A percentile compares a stretch with the other conserved stretches of the same genome.
phyloP scores from a whole-genome alignment of 2,888 invertebrate genomes.

The Himalopsyche japonica region DNA sequence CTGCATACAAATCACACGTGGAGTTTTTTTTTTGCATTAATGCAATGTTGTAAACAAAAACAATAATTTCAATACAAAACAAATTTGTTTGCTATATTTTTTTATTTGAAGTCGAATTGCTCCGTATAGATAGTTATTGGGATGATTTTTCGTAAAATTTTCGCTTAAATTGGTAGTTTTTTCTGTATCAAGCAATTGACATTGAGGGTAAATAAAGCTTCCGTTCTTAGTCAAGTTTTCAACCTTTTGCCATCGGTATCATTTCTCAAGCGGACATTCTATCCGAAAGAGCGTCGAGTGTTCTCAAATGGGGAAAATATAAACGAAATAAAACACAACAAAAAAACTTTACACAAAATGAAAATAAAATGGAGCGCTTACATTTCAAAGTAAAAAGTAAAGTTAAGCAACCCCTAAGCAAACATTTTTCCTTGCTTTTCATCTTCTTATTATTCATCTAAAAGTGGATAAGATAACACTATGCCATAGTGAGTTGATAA shows the following conservation, averaged over 20 bases:
- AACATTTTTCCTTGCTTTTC: conserved; percentile 3
- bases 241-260: not conserved
- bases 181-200: not conserved
- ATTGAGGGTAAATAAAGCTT: not conserved
- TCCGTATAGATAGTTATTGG: too few relatives aligned
- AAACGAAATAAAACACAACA: not conserved
- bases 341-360: conserved; percentile 10
- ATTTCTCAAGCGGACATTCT: conserved; percentile 21
- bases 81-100: too few relatives aligned
- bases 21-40: too few relatives aligned
- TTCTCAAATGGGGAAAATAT: not conserved
- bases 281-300: conserved; percentile 6
- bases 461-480: not conserved
- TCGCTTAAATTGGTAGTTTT: not conserved
- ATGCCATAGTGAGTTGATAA: conserved; percentile 22
- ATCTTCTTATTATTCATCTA: not conserved
- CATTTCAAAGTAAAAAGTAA: conserved; percentile 20
- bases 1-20: too few relatives aligned
- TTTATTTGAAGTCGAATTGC: too few relatives aligned
- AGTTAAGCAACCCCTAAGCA: not conserved
- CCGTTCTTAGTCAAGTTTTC: not conserved
- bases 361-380: conserved; percentile 16
- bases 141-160: not conserved
- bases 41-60: too few relatives aligned
- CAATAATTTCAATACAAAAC: too few relatives aligned